Conservation (phyloP, 2,888 invertebrate genomes). For the Melanchra persicariae region DNA sequence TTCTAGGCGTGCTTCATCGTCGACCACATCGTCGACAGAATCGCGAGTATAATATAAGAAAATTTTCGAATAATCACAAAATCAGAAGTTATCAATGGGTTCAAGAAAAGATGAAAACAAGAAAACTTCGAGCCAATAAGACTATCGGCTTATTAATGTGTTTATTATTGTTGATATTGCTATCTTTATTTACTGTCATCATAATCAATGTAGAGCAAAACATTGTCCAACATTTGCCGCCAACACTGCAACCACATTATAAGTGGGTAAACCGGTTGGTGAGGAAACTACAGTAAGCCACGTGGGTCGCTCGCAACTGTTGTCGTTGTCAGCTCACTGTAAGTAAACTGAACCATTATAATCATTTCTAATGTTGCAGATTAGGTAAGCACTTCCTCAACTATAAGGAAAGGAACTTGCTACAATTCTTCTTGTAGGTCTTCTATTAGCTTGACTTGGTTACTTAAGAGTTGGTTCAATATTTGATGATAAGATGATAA, state of each 20-base stretch:
- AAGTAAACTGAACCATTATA: conserved; percentile 48
- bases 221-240: conserved; percentile 54
- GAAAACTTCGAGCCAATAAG: no score
- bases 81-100: no score
- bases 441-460: not conserved
- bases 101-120: no score
- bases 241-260: conserved; percentile 56
- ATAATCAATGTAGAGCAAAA: conserved; percentile 10
- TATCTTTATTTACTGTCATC: no score
- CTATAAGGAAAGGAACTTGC: conserved; percentile 12
- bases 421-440: not conserved
- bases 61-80: no score
- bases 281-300: conserved; percentile 74
- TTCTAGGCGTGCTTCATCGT: no score
- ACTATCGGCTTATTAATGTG: no score
- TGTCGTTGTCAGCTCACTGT: conserved; percentile 39
- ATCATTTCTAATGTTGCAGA: conserved; percentile 38
- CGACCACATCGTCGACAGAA: no score
- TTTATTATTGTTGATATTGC: no score
- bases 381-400: conserved; percentile 25
- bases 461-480: not conserved
- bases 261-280: conserved; percentile 69
- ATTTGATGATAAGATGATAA: not conserved
- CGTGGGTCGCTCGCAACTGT: conserved; percentile 69
- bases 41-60: no score